A percentile compares a stretch with the other conserved stretches of the same genome.
phyloP scores from a whole-genome alignment of 2,797 vertebrate species.

The Clarias laeviceps region DNA sequence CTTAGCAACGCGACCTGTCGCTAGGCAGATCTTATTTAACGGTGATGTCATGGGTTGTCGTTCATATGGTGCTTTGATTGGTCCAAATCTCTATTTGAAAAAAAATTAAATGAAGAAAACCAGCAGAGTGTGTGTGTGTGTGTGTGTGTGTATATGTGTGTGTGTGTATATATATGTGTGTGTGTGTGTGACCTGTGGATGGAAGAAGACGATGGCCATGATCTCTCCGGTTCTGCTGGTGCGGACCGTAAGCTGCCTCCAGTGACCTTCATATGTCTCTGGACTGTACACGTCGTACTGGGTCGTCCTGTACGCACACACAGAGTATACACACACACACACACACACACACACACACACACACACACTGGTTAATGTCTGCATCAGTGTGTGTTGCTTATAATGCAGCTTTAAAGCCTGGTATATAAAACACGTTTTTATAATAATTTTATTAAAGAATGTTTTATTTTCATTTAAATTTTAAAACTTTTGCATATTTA shows the following conservation, averaged over 20 bases:
- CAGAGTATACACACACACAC: constrained; percentile 3
- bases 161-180: background rate
- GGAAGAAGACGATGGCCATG: constrained; percentile 92
- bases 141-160: background rate
- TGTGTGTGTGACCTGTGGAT: constrained; percentile 82
- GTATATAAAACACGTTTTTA: background rate
- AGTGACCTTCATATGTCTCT: constrained; percentile 93
- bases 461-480: no score
- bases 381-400: background rate
- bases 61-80: background rate
- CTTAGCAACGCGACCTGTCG: background rate
- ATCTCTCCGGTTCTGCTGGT: constrained; percentile 84
- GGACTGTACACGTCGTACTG: constrained; percentile 89
- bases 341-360: background rate
- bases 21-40: background rate
- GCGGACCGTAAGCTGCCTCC: constrained; percentile 95
- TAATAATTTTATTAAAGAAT: background rate
- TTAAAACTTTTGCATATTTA: no score
- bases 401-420: background rate
- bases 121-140: background rate
- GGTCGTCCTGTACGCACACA: constrained; percentile 77
- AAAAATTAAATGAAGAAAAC: background rate
- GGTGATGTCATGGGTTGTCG: background rate
- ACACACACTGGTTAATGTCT: background rate
- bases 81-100: background rate